Evolutionary conservation across 2,113 vertebrate genomes (phyloP), one percentile per base, ranked within the genome.

Genomic region (Hiodon tergisus): DNA sequence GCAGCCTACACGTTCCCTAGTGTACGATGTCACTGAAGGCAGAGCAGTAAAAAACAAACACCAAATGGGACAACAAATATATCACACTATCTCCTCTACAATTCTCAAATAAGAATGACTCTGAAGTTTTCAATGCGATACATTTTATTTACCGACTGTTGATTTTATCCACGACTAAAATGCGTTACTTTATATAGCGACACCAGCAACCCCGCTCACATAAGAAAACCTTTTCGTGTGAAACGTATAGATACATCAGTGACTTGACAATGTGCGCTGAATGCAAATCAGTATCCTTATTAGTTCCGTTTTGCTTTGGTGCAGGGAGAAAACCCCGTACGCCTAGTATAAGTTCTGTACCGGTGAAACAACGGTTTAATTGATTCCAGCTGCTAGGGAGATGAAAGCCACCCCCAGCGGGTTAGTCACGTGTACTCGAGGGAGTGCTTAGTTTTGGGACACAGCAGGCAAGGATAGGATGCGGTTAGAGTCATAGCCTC

Each of bases 401-500:
- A 79, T 61, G 66, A 78, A 72, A 74, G 71, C 73, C 69, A 70
- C 76, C 77, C 81, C 81, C 77, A 31, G 72, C 77, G 76, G 76
- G 79, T 74, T 77, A 68, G 76, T 85, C 84, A 85, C 84, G 82
- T 85, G 84, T 67, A 79, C 84, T 77, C 67, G 46, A 50, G 77
- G 80, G 78, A 82, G 83, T 72, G 61, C 61, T 78, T 73, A 77
- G 74, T 79, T 79, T 71, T 52, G 78, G 75, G 75, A 78, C 72
- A 51, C 46, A 57, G 63, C 63, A 67, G 58, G 62, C 62, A 72
- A 72, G 77, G 31, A 31, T 31, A 77, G 74, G 75, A 70, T 60
- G 11, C 53, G 16, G 66, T 73, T 9, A 11, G 10, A 50, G 54
- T 71, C 13, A n/a, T 7, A 65, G 58, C 72, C 53, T 53, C 10